These are phyloP conservation scores for Toxotes lorentzi DNA, from an alignment of 2,797 vertebrate genomes.

Conservation along the genomic window DNA sequence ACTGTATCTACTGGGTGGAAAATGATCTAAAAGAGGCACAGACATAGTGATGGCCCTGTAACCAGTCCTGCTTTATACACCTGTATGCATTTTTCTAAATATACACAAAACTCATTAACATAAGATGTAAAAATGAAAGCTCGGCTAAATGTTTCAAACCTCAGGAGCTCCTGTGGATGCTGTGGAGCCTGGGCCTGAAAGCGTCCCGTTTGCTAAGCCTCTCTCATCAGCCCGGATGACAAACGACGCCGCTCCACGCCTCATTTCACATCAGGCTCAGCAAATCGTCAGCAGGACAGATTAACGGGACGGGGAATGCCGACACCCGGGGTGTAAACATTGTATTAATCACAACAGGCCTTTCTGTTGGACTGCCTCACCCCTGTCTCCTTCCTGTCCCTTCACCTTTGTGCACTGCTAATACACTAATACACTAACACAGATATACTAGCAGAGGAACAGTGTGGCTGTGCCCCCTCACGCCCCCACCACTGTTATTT, in stretches of 20 bases:
- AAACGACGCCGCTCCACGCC: constrained; percentile 68
- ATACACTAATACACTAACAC: constrained; percentile 20
- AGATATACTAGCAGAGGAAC: constrained; percentile 14
- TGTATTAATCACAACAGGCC: constrained; percentile 66
- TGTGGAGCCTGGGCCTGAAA: background rate
- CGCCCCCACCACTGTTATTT: constrained; percentile 54
- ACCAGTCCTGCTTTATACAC: background rate
- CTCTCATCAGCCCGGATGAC: constrained; percentile 66
- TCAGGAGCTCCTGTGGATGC: constrained; percentile 6
- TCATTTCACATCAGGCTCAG: constrained; percentile 77
- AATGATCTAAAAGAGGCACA: background rate
- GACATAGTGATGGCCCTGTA: background rate
- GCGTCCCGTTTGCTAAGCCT: constrained; percentile 10
- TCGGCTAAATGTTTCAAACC: background rate
- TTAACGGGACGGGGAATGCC: constrained; percentile 59
- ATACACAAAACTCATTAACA: background rate
- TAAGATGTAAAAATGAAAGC: background rate
- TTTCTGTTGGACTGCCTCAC: constrained; percentile 29
- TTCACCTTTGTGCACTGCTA: constrained; percentile 14
- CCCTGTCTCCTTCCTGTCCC: constrained; percentile 18
- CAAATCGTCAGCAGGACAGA: constrained; percentile 69
- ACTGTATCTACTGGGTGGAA: background rate
- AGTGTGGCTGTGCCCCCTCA: constrained; percentile 24
- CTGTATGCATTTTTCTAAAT: background rate
- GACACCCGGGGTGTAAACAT: constrained; percentile 60